phyloP scores from a whole-genome alignment of 2,888 invertebrate genomes.

The Aphodius granarius region DNA sequence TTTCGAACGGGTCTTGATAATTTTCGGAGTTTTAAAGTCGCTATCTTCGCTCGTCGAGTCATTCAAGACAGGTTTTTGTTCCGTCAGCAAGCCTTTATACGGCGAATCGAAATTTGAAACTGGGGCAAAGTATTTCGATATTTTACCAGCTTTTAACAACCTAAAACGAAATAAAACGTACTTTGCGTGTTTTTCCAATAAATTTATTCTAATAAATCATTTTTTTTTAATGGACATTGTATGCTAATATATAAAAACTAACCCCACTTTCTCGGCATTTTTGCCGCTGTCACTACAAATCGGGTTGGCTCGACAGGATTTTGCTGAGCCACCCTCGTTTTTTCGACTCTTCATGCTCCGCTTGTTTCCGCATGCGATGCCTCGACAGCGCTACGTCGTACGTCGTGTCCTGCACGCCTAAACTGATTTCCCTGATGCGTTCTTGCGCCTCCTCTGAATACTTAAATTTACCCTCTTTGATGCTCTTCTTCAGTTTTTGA shows the following conservation, averaged over 20 bases:
- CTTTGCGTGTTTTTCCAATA: slow-evolving; percentile 2
- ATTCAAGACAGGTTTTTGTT: slow-evolving; percentile 32
- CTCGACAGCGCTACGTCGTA: slow-evolving; percentile 31
- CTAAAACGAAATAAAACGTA: slow-evolving; percentile 31
- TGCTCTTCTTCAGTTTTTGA: slow-evolving; percentile 35
- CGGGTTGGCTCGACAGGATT: slow-evolving; percentile 34
- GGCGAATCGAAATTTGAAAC: slow-evolving; percentile 34
- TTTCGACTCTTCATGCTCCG: slow-evolving; percentile 39
- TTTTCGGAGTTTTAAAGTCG: slow-evolving; percentile 45
- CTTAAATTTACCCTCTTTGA: slow-evolving; percentile 41
- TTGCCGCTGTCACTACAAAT: slow-evolving; percentile 34
- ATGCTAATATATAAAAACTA: slow-evolving; percentile 33
- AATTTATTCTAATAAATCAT: slow-evolving; percentile 20
- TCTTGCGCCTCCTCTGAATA: slow-evolving; percentile 36
- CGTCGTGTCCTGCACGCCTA: slow-evolving; percentile 26
- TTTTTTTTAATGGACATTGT: slow-evolving; percentile 25
- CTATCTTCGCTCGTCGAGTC: slow-evolving; percentile 38
- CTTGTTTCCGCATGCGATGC: slow-evolving; percentile 36
- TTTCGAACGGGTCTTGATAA: slow-evolving; percentile 31
- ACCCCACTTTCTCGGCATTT: slow-evolving; percentile 34
- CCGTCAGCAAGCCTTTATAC: slow-evolving; percentile 38
- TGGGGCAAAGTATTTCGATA: slow-evolving; percentile 37
- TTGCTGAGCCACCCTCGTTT: slow-evolving; percentile 36
- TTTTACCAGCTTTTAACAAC: slow-evolving; percentile 28
- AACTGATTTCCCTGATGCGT: slow-evolving; percentile 30